Evolutionary conservation across 1,140 invertebrate species (phyloP), one percentile per base, ranked within the genome.

Genomic region (Caenorhabditis latens): DNA sequence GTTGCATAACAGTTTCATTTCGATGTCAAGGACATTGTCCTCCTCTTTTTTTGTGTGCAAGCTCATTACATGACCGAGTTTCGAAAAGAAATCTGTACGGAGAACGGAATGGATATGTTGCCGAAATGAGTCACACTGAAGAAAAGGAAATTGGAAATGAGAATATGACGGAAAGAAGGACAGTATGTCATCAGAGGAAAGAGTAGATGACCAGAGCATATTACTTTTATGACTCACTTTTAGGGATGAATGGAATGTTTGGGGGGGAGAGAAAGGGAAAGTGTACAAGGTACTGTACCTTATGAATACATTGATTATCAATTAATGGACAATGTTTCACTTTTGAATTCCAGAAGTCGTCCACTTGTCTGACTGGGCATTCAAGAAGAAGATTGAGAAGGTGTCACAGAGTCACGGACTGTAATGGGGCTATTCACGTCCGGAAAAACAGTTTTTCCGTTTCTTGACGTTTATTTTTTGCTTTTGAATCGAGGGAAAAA

Each of bases 11-110:
- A 79, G 71, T 79, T 79, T 79, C 71, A 79, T 79, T 48, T 50
- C 42, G 16, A 79, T 79, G 71, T 79, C 71, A 79, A 79, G 71
- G 71, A 79, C 71, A 32, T 13, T 46, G 19, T 32, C 32, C n/a
- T n/a, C 32, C 32, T 9, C 9, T 65, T 79, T 79, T 79, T 79
- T 48, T 79, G 71, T 79, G 71, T 79, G 71, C 71, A 79, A 79
- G 71, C 71, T 79, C 71, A 79, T 79, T 79, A 79, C 71, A 79
- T 79, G 71, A 79, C 46, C 71, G 71, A 79, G 71, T 79, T 79
- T 46, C 46, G 40, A n/a, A 43, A 79, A 19, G 43, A 79, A 50
- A 53, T 50, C 71, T 32, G 71, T 24, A 79, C 46, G 46, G 46
- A 40, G 19, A 53, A 11, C 21, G 32, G 57, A 21, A 58, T 65